Evolutionary conservation across 2,797 vertebrate species (phyloP), one percentile per base, ranked within the genome.

Genomic region (Enteromius thamalakanensis): DNA sequence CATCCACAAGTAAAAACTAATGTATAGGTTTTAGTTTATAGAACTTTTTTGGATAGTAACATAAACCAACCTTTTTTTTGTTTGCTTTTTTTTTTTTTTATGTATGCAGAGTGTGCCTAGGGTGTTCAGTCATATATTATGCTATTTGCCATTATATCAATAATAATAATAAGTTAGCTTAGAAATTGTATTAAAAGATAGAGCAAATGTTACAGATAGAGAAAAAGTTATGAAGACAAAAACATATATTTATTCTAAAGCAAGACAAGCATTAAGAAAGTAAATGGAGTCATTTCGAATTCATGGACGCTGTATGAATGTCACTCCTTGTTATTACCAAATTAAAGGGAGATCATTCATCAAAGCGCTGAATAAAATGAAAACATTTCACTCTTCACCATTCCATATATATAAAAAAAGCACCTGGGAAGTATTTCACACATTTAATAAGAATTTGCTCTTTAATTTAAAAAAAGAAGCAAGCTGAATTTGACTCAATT

Each of bases 381-480:
- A 65, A 58, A 4, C 9, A 9, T 76, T 75, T 67, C 64, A 65
- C 70, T 49, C 60, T 72, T 87, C n/a, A 55, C 68, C 45, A 23
- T 14, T 65, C 40, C n/a, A 40, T 55, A 68, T 76, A 40, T 26
- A 42, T 42, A n/a, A 42, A n/a, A 60, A 86, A 79, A 53, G 77
- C 83, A 79, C 78, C 40, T 78, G 82, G 76, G 76, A 86, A 51
- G 51, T 72, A 69, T 77, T 84, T 84, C 65, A 82, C 79, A 84
- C 81, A 60, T 86, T 88, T 77, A 47, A 81, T 86, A 78, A 60
- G 53, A 88, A 86, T 86, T 72, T 84, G 76, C 58, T 80, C 79
- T 87, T 88, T 90, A 70, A 87, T 86, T 85, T 83, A 55, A 76
- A 86, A 87, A 72, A 40, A 9, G 29, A 77, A 49, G 45, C 51